A percentile compares a stretch with the other conserved stretches of the same genome.
phyloP scores from a whole-genome alignment of 2,888 invertebrate genomes.

The Romanomermis culicivorax region DNA sequence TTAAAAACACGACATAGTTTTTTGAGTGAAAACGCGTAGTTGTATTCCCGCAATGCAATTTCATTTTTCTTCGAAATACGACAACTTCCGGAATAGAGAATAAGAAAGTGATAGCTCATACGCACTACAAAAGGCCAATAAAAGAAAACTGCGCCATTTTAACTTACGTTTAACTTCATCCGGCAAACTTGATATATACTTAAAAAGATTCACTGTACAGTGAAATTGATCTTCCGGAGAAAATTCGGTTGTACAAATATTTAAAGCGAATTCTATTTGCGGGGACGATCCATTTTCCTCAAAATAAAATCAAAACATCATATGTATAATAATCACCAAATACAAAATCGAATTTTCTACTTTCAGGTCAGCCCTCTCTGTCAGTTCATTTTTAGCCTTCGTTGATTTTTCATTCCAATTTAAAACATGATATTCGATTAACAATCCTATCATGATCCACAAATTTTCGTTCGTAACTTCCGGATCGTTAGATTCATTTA shows the following conservation, averaged over 20 bases:
- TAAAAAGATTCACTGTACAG: background rate
- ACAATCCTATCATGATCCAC: constrained; percentile 6
- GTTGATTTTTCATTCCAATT: background rate
- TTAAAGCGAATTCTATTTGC: background rate
- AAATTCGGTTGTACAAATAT: background rate
- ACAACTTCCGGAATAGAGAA: background rate
- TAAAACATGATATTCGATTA: constrained; percentile 5
- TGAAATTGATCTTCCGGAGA: background rate
- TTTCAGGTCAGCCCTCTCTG: background rate
- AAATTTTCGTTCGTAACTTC: background rate
- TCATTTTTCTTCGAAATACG: too few species aligned
- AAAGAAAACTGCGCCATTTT: too few species aligned
- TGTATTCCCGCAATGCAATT: too few species aligned
- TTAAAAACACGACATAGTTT: too few species aligned
- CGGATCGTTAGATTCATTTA: background rate
- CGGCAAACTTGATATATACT: background rate
- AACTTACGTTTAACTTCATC: constrained; percentile 1
- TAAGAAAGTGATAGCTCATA: background rate
- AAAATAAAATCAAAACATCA: background rate
- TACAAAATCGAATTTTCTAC: background rate
- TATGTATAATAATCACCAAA: background rate
- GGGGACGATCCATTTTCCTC: background rate
- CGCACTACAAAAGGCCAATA: too few species aligned
- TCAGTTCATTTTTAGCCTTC: too few species aligned
- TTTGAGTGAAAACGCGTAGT: too few species aligned